Evolutionary conservation across 2,888 invertebrate species (phyloP).

Genomic region (Caradrina kadenii): DNA sequence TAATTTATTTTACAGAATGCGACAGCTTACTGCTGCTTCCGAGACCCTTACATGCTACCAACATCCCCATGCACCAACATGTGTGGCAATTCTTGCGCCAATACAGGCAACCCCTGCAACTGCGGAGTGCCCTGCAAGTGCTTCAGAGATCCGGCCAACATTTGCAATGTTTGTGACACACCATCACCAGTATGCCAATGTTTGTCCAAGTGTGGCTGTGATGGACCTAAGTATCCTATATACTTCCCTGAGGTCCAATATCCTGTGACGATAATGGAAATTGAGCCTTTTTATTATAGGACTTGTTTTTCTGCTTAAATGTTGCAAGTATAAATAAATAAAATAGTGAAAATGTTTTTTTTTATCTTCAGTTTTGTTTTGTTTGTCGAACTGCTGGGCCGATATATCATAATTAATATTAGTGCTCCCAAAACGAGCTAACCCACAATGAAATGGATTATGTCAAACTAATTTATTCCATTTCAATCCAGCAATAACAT

Average conservation of each 20-base stretch:
- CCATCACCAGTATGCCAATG: constrained; percentile 61
- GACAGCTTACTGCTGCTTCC: constrained; percentile 68
- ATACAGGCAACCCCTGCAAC: constrained; percentile 13
- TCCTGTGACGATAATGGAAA: constrained; percentile 70
- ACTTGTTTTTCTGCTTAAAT: constrained; percentile 60
- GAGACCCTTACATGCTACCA: constrained; percentile 63
- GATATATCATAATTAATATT: too few relatives aligned
- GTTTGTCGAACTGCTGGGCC: too few relatives aligned
- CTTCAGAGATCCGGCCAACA: constrained; percentile 63
- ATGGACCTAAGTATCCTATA: constrained; percentile 54
- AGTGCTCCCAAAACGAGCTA: too few relatives aligned
- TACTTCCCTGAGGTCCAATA: constrained; percentile 82
- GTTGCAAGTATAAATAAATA: constrained; percentile 16
- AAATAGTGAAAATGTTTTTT: background rate
- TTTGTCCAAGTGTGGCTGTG: constrained; percentile 40
- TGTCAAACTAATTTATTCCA: too few relatives aligned
- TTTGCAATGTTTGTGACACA: constrained; percentile 61
- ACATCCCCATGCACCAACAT: constrained; percentile 58
- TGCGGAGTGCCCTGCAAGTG: constrained; percentile 59
- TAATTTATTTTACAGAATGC: constrained; percentile 62
- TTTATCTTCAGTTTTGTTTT: background rate
- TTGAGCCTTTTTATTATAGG: constrained; percentile 71
- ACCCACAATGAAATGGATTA: too few relatives aligned
- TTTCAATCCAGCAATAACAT: too few relatives aligned
- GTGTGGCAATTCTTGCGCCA: constrained; percentile 56